Base-by-base conservation (phyloP, 2,113 vertebrate genomes). In the Ploceus nigricollis region DNA sequence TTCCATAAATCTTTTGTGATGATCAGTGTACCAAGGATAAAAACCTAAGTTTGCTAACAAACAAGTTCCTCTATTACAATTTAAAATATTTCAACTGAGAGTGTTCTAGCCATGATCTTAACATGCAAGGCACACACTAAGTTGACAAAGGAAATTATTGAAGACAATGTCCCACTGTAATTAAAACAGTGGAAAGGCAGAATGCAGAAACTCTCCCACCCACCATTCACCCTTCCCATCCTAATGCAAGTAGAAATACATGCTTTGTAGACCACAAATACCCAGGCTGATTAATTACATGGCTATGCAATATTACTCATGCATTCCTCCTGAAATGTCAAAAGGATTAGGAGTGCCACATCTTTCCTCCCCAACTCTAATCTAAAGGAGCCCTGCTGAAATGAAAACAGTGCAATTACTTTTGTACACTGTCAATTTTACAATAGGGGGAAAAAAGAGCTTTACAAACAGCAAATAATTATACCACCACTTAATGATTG, bases 381-480 rank as follows among this genome's bases (percentile, higher is more conserved):
- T 97, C 95, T 97, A 96, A 98, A 96, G 97, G 94, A 97, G 92
- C 80, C 96, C 89, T 97, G 96, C 93, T 97, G 97, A 95, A 96
- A 97, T 95, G 92, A 97, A 98, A 98, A 98, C 91, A 97, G 92
- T 87, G 94, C 97, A 98, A 97, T 98, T 98, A 97, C 80, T 87
- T 98, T 97, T 6, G 65, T 97, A 97, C 85, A 96, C 95, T 98
- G 94, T 97, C 97, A 97, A 90, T 97, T 97, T 98, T 98, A 97
- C 96, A 97, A 97, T 81, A 92, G 93, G 40, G 75, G 87, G 21
- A 76, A 96, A 97, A 98, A 97, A 94, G 96, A 96, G 83, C 33
- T 76, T 97, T 97, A 94, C 95, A 96, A 98, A 97, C 93, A 97
- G 94, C 97, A 98, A 98, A 98, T 97, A 98, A 98, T 98, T 97